Conservation (phyloP, 37 sponge, comb jelly and placozoan species). For the Aplysina aerophoba region DNA sequence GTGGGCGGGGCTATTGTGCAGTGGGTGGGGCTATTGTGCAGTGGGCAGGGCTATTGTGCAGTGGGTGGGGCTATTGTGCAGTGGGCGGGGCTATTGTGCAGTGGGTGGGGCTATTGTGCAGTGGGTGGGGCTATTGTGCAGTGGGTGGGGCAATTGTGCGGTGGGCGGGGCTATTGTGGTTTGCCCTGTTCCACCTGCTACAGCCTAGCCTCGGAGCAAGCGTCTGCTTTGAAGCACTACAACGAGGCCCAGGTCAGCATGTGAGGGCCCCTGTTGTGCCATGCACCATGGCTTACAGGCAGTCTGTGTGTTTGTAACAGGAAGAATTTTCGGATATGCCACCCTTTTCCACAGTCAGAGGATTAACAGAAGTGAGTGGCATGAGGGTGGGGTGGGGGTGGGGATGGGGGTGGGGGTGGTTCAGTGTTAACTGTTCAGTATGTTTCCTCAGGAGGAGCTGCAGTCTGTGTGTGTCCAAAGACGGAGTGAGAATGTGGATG, state of each 20-base stretch:
- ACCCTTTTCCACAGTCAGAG: slow-evolving; percentile 42
- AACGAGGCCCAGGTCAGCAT: slow-evolving; percentile 28
- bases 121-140: no score
- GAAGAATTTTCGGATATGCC: slow-evolving; percentile 48
- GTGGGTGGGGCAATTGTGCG: no score
- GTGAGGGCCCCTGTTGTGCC: not conserved
- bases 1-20: no score
- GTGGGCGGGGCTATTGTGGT: no score
- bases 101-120: no score
- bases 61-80: no score
- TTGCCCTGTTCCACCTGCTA: no score
- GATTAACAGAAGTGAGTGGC: slow-evolving; percentile 39
- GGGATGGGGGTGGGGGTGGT: not conserved
- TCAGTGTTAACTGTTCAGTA: not conserved
- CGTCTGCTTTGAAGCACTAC: slow-evolving; percentile 16
- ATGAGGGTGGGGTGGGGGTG: not conserved
- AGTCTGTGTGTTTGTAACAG: slow-evolving; percentile 3
- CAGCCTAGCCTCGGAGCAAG: slow-evolving; percentile 39
- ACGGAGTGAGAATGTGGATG: slow-evolving; percentile 73
- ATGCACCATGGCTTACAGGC: not conserved
- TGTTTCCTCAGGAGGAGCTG: slow-evolving; percentile 31
- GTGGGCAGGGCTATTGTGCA: no score
- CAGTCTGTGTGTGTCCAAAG: slow-evolving; percentile 56
- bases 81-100: no score
- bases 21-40: no score